Base-by-base conservation (phyloP, 2,113 vertebrate species). In the Leucopsar rothschildi region DNA sequence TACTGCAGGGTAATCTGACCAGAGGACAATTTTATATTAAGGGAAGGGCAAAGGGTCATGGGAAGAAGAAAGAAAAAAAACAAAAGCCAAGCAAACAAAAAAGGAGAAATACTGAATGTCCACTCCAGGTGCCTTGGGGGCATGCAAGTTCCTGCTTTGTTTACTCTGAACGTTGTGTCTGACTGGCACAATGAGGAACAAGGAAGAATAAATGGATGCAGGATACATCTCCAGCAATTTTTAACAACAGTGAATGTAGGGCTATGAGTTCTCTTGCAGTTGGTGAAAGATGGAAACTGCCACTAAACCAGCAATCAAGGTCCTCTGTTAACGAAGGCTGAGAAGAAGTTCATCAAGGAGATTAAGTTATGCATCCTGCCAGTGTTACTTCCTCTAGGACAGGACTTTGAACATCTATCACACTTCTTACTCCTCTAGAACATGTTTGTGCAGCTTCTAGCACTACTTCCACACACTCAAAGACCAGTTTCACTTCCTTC, bases 121-220 rank as follows among this genome's bases (percentile, higher is more conserved):
- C 88, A 65, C 80, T 93, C 73, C 55, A 94, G 64, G 81, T 92
- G 60, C 76, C 65, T 84, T 52, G 21, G 79, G 85, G 85, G 50
- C 82, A 93, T 80, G 80, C 68, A 84, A 93, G 93, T 22, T 64
- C 66, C 90, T 76, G 77, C 65, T 92, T 71, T 69, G 78, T 91
- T 95, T 73, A 88, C 80, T 85, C 91, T 72, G 73, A 88, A 83
- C 4, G 0, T 42, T 61, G 47, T 49, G 94, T 73, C 94, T 96
- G 92, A 94, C 90, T 89, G 86, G 97, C 31, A 44, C 90, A 91
- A 97, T 70, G 80, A 96, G 65, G 93, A 97, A 94, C 69, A 79
- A 92, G 55, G 75, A 94, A 88, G 95, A 88, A 66, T 64, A 88
- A 92, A 90, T 47, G 92, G 93, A 96, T n/a, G 71, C 73, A 92